These are phyloP conservation scores for Orchesella flavescens DNA, from an alignment of 2,888 invertebrate species.

Conservation along the genomic window DNA sequence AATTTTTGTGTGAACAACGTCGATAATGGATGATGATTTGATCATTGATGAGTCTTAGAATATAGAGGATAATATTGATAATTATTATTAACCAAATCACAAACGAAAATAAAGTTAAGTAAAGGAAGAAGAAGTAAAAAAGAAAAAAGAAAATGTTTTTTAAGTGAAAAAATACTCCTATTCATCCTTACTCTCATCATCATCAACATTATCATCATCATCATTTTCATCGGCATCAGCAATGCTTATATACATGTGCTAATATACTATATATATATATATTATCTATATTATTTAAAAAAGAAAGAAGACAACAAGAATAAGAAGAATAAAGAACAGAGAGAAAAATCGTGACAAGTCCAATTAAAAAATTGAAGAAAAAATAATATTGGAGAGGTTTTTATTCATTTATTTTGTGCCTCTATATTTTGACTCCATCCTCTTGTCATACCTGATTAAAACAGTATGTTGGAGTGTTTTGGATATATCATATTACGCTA, in stretches of 20 bases:
- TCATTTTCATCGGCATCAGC: constrained; percentile 32
- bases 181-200: too few species aligned
- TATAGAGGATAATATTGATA: too few species aligned
- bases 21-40: too few species aligned
- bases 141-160: constrained; percentile 36
- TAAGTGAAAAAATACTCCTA: constrained; percentile 52
- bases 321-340: constrained; percentile 44
- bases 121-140: neutral
- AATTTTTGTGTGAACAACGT: neutral
- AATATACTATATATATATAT: constrained; percentile 12
- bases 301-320: constrained; percentile 7
- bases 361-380: constrained; percentile 65
- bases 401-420: neutral
- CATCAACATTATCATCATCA: too few species aligned
- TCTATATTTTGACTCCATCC: constrained; percentile 4
- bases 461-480: too few species aligned
- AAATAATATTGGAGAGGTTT: neutral
- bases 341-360: constrained; percentile 69
- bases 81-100: too few species aligned
- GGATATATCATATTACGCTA: too few species aligned
- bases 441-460: neutral
- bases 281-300: constrained; percentile 40
- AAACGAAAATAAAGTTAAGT: too few species aligned
- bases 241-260: constrained; percentile 49
- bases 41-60: too few species aligned